Evolutionary conservation across 2,888 invertebrate species (phyloP).

Genomic region (Orthonevra nobilis): DNA sequence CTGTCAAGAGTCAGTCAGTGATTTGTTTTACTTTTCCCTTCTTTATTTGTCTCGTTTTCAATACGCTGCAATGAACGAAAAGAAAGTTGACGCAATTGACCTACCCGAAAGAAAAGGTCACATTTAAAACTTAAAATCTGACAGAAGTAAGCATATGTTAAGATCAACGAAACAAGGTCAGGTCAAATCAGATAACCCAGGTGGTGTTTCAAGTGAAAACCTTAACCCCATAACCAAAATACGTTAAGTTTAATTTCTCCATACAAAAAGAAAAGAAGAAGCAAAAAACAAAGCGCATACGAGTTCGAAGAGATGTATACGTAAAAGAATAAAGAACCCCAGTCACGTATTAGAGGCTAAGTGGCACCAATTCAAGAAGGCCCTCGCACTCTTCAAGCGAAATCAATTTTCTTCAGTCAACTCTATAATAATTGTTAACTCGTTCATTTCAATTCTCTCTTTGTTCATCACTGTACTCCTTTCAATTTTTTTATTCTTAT

Average conservation of each 20-base stretch:
- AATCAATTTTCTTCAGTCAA: conserved; percentile 54
- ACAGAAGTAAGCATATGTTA: conserved; percentile 16
- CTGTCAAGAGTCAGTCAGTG: conserved; percentile 37
- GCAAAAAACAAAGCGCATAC: background rate
- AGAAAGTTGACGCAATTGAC: conserved; percentile 37
- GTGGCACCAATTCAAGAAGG: conserved; percentile 53
- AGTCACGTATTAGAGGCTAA: conserved; percentile 63
- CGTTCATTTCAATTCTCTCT: conserved; percentile 26
- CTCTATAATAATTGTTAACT: conserved; percentile 11
- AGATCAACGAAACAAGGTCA: conserved; percentile 38
- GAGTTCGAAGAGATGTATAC: too few species aligned
- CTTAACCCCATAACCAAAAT: conserved; percentile 31
- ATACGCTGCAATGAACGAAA: conserved; percentile 19
- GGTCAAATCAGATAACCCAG: conserved; percentile 57
- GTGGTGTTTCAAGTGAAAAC: conserved; percentile 52
- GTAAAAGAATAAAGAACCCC: conserved; percentile 39
- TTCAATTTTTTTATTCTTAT: conserved; percentile 1
- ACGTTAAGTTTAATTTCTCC: too few species aligned
- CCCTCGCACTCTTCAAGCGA: conserved; percentile 24
- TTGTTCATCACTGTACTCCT: conserved; percentile 7
- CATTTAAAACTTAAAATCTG: conserved; percentile 38
- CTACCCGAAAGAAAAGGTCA: conserved; percentile 37
- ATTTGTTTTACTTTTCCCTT: background rate
- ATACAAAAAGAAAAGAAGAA: background rate
- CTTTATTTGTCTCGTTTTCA: background rate